Evolutionary conservation across 2,113 vertebrate species (phyloP), one percentile per base, ranked within the genome.

Genomic region (Muntiacus reevesi): DNA sequence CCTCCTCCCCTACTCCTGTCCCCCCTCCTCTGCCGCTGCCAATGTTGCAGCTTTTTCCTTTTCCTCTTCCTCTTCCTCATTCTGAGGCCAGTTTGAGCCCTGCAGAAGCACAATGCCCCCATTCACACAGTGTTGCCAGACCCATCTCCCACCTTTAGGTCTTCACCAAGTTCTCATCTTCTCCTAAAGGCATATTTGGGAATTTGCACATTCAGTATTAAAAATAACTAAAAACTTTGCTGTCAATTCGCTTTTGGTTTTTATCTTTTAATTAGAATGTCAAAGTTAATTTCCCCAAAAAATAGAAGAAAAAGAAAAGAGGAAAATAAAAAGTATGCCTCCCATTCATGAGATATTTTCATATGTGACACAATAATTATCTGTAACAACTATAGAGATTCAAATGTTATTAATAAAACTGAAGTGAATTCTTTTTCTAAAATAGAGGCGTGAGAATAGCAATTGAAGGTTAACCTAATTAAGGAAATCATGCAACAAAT

Each of bases 241-340:
- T 21, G 5, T 52, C 45, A 36, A 27, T 87, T 88, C 3, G 0
- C 14, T 84, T 84, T 87, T 82, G 6, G 14, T 36, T 82, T 87
- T 76, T 82, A 76, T 40, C 50, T 96, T 95, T 96, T 83, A 82
- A 52, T 91, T 93, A 78, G 40, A 93, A 84, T 59, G 83, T 91
- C 17, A 87, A 93, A 64, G 33, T 50, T 30, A 57, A 57, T 76
- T 96, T 94, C 16, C 2, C n/a, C 0, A 60, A 88, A n/a, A 25
- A 21, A 33, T 12, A 10, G 13, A 27, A 81, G 45, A 21, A 52
- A 59, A 57, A 82, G 45, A 7, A 64, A 55, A 30, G 17, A 79
- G 76, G 64, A 33, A 71, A 76, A 84, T 13, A 30, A 87, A 91
- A 93, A 86, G 30, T 81, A 92, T 33, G 43, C 9, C 21, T 79